Evolutionary conservation across 2,888 invertebrate species (phyloP), one percentile per base, ranked within the genome.

Genomic region (Trileptium ribeirensis): DNA sequence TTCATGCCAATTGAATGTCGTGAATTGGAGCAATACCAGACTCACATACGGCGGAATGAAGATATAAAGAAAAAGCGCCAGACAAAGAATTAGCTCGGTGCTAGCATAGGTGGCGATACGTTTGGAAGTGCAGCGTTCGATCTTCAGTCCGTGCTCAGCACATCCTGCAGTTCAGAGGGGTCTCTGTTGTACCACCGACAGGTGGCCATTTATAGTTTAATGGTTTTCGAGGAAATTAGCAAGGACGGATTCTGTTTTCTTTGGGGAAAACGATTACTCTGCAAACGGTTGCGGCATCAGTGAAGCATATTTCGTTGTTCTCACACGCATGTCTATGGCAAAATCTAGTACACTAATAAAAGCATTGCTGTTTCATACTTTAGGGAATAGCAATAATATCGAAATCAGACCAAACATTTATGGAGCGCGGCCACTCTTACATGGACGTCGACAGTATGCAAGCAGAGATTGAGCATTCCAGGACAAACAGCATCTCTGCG

Each of bases 381-480:
- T 79, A 31, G n/a, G n/a, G 19, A 51, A 36, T 34, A 34, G 77
- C 51, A 8, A 8, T 34, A 75, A 8, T 33, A 1, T 79, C n/a
- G 37, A 75, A 36, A 79, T 36, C n/a, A 78, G 64, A 39, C 8
- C n/a, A 8, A 15, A 79, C 70, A 33, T 79, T 75, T 37, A 36
- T 79, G 74, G 79, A 79, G 31, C 15, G 37, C 29, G 79, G 79
- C 2, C 75, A 79, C 78, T 19, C 79, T 37, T 31, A 79, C 24
- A 78, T 79, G 79, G 75, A 79, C 24, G 79, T 79, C 1, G 75
- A 79, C 36, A n/a, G 74, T 1, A 75, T 79, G 79, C 75, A 79
- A 29, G 70, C 79, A 3, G 77, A 29, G 38, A 75, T 75, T 36
- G 77, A 75, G 77, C 39, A 38, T n/a, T 36, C 77, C n/a, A 75